Conservation (phyloP, 2,888 invertebrate species). For the Apamea anceps region DNA sequence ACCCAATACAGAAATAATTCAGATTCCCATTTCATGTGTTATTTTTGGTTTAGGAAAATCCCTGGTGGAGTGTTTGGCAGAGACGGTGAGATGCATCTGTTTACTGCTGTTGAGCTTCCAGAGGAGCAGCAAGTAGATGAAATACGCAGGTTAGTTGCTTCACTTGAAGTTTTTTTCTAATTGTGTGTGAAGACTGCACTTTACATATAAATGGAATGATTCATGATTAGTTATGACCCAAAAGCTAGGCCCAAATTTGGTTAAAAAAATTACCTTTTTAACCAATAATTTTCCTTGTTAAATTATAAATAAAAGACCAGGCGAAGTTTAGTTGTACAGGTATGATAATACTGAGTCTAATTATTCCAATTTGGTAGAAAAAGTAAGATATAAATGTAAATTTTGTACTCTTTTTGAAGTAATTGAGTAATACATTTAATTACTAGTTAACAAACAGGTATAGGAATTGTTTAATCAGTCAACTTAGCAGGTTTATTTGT, state of each 20-base stretch:
- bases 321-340: neutral
- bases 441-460: constrained; percentile 38
- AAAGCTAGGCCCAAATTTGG: neutral
- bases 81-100: constrained; percentile 96
- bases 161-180: neutral
- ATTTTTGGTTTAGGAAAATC: constrained; percentile 92
- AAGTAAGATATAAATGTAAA: constrained; percentile 53
- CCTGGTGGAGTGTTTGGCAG: constrained; percentile 99
- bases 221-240: neutral
- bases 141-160: constrained; percentile 94
- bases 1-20: neutral
- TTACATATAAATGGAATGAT: neutral
- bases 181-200: neutral
- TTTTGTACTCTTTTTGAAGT: constrained; percentile 41
- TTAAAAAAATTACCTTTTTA: neutral
- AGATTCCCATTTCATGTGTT: constrained; percentile 1
- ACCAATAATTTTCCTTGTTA: neutral
- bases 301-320: neutral
- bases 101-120: constrained; percentile 96
- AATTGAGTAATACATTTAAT: constrained; percentile 43
- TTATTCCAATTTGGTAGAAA: constrained; percentile 13
- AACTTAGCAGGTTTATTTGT: constrained; percentile 42
- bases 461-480: constrained; percentile 53
- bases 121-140: constrained; percentile 97
- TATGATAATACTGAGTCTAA: neutral